Evolutionary conservation across 2,888 invertebrate species (phyloP).

Genomic region (Eupithecia inturbata): DNA sequence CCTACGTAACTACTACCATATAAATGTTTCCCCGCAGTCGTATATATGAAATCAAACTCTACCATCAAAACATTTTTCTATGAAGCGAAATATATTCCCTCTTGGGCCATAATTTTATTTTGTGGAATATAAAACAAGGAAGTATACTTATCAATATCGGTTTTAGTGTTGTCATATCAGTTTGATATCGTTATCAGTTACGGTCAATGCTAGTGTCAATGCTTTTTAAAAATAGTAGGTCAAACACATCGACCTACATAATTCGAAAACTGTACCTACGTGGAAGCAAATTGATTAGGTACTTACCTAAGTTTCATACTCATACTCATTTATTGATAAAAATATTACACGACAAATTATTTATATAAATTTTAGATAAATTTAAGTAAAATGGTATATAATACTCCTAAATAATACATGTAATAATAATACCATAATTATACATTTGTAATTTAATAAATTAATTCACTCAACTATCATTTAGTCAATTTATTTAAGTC

Average conservation of each 20-base stretch:
- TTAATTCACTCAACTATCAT: no score
- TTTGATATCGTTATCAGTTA: conserved; percentile 8
- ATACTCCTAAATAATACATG: no score
- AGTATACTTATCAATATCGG: conserved; percentile 2
- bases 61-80: conserved; percentile 10
- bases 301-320: background rate
- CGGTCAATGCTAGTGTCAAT: conserved; percentile 2
- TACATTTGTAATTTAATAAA: no score
- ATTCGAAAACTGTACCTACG: background rate
- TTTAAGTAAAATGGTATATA: no score
- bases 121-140: conserved; percentile 5
- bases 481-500: no score
- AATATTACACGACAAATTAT: no score
- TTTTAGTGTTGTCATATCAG: background rate
- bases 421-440: no score
- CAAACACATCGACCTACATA: background rate
- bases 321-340: no score
- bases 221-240: background rate
- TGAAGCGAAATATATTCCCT: background rate
- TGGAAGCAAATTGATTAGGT: background rate
- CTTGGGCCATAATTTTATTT: background rate
- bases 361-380: no score
- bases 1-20: background rate
- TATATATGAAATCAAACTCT: conserved; percentile 11
- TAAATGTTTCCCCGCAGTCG: background rate